Conservation (phyloP, 2,113 vertebrate species). For the Speoplatyrhinus poulsoni region DNA sequence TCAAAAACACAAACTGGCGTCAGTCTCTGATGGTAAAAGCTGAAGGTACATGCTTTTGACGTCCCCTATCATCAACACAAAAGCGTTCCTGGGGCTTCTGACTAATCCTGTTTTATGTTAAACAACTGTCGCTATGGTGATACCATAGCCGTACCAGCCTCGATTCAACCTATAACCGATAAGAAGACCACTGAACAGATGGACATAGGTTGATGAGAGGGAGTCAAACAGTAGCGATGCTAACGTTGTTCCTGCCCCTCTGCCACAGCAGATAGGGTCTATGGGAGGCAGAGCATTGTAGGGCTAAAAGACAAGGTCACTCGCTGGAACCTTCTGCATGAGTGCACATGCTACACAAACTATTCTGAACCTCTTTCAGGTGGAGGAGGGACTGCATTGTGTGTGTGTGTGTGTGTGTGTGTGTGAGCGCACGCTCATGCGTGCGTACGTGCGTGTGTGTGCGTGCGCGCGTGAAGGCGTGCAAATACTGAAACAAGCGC, state of each 20-base stretch:
- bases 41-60: slow-evolving; percentile 20
- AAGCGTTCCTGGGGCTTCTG: no score
- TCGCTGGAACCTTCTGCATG: slow-evolving; percentile 44
- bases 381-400: slow-evolving; percentile 16
- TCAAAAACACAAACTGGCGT: not conserved
- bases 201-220: not conserved
- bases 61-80: not conserved
- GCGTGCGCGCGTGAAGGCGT: not conserved
- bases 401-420: slow-evolving; percentile 19
- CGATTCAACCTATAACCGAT: no score
- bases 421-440: slow-evolving; percentile 10
- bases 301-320: slow-evolving; percentile 24
- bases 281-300: not conserved
- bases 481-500: no score
- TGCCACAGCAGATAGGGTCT: not conserved
- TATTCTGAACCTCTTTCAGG: slow-evolving; percentile 34
- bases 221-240: slow-evolving; percentile 1
- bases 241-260: not conserved
- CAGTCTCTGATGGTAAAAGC: not conserved
- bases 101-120: slow-evolving; percentile 1
- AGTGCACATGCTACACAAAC: slow-evolving; percentile 39
- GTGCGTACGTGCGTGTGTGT: not conserved
- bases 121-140: slow-evolving; percentile 32
- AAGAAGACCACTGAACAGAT: not conserved
- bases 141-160: not conserved